Evolutionary conservation across 2,888 invertebrate genomes (phyloP).

Genomic region (Alcis repandata): DNA sequence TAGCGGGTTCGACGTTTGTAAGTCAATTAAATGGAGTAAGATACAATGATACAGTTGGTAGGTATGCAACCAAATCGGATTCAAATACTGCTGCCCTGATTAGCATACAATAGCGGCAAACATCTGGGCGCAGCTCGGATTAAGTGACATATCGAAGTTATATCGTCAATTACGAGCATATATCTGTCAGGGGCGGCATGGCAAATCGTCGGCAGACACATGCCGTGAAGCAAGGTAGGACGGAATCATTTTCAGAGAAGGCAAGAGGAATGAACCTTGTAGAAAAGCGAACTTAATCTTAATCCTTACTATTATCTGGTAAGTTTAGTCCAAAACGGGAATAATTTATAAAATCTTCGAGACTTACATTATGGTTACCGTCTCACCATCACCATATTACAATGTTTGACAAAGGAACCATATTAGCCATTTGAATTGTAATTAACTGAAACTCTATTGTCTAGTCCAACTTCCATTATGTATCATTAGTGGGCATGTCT

Average conservation of each 20-base stretch:
- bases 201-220: neutral
- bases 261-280: no score
- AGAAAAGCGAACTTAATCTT: no score
- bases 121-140: slow-evolving; percentile 38
- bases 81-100: slow-evolving; percentile 33
- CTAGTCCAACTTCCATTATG: no score
- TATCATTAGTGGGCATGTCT: no score
- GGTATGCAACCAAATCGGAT: slow-evolving; percentile 12
- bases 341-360: no score
- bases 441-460: no score
- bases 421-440: no score
- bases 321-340: no score
- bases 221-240: neutral
- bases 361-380: no score
- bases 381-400: no score
- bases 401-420: no score
- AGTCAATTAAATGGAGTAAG: slow-evolving; percentile 12
- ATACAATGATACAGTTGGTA: slow-evolving; percentile 1
- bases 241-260: neutral
- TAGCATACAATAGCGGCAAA: slow-evolving; percentile 45
- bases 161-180: slow-evolving; percentile 28
- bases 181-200: neutral
- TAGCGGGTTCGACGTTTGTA: neutral
- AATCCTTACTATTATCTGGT: no score
- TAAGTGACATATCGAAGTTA: slow-evolving; percentile 3